phyloP scores from a whole-genome alignment of 2,797 vertebrate genomes.

The Anas acuta region DNA sequence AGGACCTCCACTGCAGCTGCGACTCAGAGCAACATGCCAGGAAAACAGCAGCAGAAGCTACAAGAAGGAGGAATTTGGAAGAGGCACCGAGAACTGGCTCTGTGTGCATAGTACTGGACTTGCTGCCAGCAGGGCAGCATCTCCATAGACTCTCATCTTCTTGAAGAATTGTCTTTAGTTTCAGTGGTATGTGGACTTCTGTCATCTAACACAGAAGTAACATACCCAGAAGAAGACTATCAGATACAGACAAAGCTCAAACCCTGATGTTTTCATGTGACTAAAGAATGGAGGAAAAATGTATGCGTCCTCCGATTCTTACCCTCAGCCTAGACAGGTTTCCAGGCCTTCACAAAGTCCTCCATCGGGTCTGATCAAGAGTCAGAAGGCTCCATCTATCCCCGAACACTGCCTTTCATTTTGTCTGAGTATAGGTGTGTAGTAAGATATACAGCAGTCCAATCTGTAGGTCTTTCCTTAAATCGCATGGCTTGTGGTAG shows the following conservation, averaged over 20 bases:
- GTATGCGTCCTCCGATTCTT: fast-evolving
- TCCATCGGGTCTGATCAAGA: neutral
- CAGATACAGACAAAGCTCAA: neutral
- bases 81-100: neutral
- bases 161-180: neutral
- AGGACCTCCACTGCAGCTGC: neutral
- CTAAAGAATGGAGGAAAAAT: neutral
- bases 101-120: neutral
- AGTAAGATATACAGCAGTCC: neutral
- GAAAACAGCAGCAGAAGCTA: neutral
- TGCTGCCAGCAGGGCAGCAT: neutral
- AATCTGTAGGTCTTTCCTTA: neutral
- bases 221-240: neutral
- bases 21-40: neutral
- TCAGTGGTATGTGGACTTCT: neutral
- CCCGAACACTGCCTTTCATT: neutral
- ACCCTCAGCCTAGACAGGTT: neutral
- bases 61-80: neutral
- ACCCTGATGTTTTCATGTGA: neutral
- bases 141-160: neutral
- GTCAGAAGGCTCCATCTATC: neutral
- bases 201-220: neutral
- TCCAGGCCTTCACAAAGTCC: neutral
- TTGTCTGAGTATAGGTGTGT: neutral
- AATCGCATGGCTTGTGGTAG: neutral